phyloP scores from a whole-genome alignment of 2,113 vertebrate genomes.

The Notiomystis cincta region DNA sequence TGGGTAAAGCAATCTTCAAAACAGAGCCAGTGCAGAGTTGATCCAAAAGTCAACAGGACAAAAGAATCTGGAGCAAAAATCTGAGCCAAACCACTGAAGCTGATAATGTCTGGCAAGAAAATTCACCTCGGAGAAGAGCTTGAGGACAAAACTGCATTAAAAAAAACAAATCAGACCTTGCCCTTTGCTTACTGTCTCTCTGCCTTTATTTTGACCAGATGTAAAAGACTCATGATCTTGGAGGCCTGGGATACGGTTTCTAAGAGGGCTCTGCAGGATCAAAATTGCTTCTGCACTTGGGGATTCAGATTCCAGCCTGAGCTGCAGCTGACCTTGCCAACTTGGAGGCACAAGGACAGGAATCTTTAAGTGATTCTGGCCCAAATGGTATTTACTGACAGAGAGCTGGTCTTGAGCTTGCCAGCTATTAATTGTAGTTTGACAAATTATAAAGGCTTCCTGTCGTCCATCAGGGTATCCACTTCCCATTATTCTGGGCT shows the following conservation, averaged over 20 bases:
- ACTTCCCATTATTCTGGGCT: conserved; percentile 24
- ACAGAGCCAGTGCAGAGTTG: conserved; percentile 54
- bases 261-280: background rate
- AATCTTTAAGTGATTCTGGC: conserved; percentile 1
- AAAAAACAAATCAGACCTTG: background rate
- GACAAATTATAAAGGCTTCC: conserved; percentile 31
- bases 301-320: background rate
- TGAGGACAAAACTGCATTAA: conserved; percentile 6
- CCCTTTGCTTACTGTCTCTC: conserved; percentile 11
- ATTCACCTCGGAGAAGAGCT: background rate
- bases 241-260: background rate
- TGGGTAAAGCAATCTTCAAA: conserved; percentile 47
- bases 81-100: conserved; percentile 43
- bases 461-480: background rate
- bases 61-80: conserved; percentile 59
- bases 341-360: background rate
- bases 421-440: conserved; percentile 43
- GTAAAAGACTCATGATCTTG: background rate
- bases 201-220: conserved; percentile 39
- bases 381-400: background rate
- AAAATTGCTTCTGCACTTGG: background rate
- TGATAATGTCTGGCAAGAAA: conserved; percentile 60
- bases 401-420: background rate
- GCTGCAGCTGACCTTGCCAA: background rate
- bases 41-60: conserved; percentile 70